Evolutionary conservation across 2,113 vertebrate genomes (phyloP).

Genomic region (Crotalus tigris): DNA sequence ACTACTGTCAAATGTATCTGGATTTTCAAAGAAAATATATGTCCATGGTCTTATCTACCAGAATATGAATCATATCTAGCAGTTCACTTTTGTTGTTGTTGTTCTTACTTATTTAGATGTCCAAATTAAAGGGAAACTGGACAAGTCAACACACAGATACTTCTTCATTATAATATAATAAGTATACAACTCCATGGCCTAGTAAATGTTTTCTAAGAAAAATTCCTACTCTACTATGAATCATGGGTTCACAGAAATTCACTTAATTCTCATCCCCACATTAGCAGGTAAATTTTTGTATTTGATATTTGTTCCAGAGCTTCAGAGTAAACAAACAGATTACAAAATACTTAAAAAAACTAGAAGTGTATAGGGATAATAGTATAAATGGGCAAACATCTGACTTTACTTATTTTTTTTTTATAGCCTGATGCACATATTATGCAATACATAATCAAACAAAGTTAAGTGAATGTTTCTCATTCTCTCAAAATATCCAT

Average conservation of each 20-base stretch:
- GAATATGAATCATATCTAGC: neutral
- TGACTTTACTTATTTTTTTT: neutral
- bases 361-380: neutral
- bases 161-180: neutral
- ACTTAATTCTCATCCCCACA: neutral
- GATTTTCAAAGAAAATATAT: neutral
- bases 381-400: neutral
- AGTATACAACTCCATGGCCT: neutral
- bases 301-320: neutral
- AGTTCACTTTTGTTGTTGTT: neutral
- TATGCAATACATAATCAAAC: neutral
- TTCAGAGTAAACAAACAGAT: neutral
- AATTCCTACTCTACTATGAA: neutral
- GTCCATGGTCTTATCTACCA: neutral
- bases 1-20: neutral
- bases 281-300: neutral
- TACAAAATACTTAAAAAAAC: neutral
- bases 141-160: neutral
- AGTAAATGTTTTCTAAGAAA: neutral
- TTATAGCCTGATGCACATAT: neutral
- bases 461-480: neutral
- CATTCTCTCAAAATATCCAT: neutral
- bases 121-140: neutral
- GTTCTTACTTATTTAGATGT: neutral
- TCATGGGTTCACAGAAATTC: neutral